These are phyloP conservation scores for Loris lydekkerianus DNA, from an alignment of 2,797 vertebrate genomes.

Conservation along the genomic window DNA sequence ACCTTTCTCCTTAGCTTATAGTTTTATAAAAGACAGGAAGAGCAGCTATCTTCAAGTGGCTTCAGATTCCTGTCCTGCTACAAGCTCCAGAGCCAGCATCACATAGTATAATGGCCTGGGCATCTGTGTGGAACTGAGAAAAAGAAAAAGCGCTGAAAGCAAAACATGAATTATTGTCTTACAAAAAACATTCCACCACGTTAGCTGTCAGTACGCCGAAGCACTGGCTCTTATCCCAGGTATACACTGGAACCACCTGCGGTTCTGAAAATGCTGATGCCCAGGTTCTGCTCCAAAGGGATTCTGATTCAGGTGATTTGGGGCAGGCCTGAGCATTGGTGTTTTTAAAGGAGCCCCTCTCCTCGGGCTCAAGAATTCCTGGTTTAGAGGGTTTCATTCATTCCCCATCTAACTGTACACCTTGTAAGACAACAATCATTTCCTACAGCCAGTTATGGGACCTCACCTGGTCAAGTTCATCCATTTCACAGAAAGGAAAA, in stretches of 20 bases:
- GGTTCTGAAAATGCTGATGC: not conserved
- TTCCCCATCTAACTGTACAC: not conserved
- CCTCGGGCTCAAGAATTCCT: not conserved
- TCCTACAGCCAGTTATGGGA: accelerated
- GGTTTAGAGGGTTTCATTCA: not conserved
- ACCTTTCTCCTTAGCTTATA: not conserved
- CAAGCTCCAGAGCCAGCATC: not conserved
- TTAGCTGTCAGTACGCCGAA: not conserved
- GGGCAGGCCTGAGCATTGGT: not conserved
- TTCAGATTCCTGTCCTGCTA: not conserved
- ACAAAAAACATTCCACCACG: not conserved
- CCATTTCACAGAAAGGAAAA: not conserved
- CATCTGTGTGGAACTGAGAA: not conserved
- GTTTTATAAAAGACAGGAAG: slow-evolving; percentile 2
- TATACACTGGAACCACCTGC: accelerated
- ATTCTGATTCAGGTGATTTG: not conserved
- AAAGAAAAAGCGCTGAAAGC: not conserved
- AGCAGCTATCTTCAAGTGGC: not conserved
- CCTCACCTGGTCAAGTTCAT: not conserved
- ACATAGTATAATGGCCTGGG: not conserved
- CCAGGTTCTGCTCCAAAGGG: not conserved
- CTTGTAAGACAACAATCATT: not conserved
- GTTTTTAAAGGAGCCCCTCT: not conserved
- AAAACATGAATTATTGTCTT: not conserved
- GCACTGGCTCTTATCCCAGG: not conserved